A percentile compares a stretch with the other conserved stretches of the same genome.
Evolutionary conservation across 2,113 vertebrate genomes (phyloP).

Genomic region (Paramormyrops kingsleyae): DNA sequence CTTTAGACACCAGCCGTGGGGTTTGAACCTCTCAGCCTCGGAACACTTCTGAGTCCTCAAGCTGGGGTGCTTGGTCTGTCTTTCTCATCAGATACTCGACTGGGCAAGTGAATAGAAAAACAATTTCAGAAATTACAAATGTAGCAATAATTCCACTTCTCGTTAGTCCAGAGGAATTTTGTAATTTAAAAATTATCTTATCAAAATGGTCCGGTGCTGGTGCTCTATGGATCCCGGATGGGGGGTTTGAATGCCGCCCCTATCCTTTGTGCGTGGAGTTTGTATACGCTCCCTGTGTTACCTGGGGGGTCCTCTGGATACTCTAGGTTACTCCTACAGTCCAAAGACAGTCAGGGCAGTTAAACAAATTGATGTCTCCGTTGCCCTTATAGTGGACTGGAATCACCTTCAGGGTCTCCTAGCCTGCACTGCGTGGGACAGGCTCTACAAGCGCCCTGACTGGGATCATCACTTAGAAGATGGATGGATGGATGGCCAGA

Average conservation of each 20-base stretch:
- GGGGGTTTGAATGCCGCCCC: background rate
- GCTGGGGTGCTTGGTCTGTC: background rate
- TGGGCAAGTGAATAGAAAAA: background rate
- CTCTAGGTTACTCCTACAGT: background rate
- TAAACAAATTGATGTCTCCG: background rate
- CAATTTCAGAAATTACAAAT: background rate
- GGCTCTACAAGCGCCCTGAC: background rate
- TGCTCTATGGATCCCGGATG: background rate
- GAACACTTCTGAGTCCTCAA: background rate
- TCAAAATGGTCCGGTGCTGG: background rate
- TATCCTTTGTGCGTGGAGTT: background rate
- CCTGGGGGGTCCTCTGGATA: background rate
- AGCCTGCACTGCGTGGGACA: background rate
- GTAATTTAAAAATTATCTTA: background rate
- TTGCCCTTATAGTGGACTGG: background rate
- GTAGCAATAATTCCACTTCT: background rate
- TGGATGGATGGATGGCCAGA: background rate
- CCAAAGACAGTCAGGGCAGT: background rate
- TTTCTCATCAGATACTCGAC: background rate
- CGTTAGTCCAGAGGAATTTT: background rate
- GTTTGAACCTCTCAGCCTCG: background rate
- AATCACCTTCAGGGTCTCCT: background rate
- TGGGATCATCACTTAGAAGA: background rate
- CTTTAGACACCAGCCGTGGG: background rate
- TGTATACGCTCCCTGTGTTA: background rate